Base-by-base conservation (phyloP, 2,113 vertebrate species). In the Platysternon megacephalum region DNA sequence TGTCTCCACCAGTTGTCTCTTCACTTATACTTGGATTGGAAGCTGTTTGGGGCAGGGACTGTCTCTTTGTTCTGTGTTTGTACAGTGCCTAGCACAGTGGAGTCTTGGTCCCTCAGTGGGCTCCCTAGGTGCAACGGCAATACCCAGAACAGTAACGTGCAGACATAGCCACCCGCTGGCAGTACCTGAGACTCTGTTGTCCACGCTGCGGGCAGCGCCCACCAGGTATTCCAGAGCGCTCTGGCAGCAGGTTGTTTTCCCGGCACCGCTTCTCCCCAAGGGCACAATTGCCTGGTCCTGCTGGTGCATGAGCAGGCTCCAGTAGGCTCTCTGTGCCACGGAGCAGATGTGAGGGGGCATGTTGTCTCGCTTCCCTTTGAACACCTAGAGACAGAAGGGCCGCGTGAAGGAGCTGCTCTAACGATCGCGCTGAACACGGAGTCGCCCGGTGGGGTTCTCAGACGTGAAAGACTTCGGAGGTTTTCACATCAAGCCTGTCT, bases 241-340 rank as follows among this genome's bases (percentile, higher is more conserved):
- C 95, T 98, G 98, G 46, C 99, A 99, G 65, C 98, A 98, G 0
- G 94, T 91, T 6, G 99, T 99, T 98, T 99, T 99, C 2, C 99
- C 99, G 0, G 99, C 98, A 0, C 99, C 99, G 0, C 98, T 99
- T 87, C 99, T 98, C 2, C 99, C 99, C 98, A 99, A 6, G 1
- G 99, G 98, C 39, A 99, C 87, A 3, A 99, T 97, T 83, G 99
- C 98, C 98, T 99, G 99, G 93, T 99, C 99, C 76, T 97, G 98
- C 32, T 98, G 88, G 91, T 98, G 98, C 83, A 97, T 95, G 53
- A 99, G 98, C 98, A 99, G 96, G 2, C 97, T 98, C 97, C 99
- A 97, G 84, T 99, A 99, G 5, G 99, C 98, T 53, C 97, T 97
- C 85, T 98, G 98, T 1, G 99, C 99, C 98, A 99, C 91, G 0